A percentile compares a stretch with the other conserved stretches of the same genome.
phyloP scores from a whole-genome alignment of 2,888 invertebrate genomes.

The Ctenicera cuprea region DNA sequence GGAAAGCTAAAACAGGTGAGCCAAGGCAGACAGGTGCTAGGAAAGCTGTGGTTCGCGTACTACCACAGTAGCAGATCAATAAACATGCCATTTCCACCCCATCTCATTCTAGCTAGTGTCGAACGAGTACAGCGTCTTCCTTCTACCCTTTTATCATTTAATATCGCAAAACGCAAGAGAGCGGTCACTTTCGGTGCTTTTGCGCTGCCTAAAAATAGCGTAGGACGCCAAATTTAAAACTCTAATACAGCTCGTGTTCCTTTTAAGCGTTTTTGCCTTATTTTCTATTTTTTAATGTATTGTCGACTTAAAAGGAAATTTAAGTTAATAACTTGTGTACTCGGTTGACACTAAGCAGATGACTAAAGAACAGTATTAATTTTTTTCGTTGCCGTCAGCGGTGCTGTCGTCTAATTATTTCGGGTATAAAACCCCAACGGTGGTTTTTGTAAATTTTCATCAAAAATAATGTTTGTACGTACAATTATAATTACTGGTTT shows the following conservation, averaged over 20 bases:
- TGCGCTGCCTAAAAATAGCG: conserved; percentile 17
- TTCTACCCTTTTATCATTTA: conserved; percentile 27
- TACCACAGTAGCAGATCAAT: conserved; percentile 30
- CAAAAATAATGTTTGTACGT: no score
- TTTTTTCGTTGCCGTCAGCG: no score
- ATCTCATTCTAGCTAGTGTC: conserved; percentile 6
- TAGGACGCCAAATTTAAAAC: conserved; percentile 1
- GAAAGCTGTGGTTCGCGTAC: conserved; percentile 19
- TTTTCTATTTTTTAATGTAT: neutral
- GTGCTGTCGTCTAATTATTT: no score
- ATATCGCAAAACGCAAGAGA: conserved; percentile 28
- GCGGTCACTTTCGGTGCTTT: conserved; percentile 22
- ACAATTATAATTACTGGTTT: no score
- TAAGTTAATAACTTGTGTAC: no score
- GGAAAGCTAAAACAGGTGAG: conserved; percentile 29
- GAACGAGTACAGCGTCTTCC: neutral
- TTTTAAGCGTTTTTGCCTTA: neutral
- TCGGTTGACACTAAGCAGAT: no score
- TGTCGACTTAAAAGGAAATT: no score
- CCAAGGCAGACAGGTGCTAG: conserved; percentile 28
- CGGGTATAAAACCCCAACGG: no score
- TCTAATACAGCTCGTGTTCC: neutral
- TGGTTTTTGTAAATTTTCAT: no score
- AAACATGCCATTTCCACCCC: conserved; percentile 31
- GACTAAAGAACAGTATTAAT: no score